Percentiles rank a stretch among this genome's conserved stretches.
These are phyloP conservation scores for Sminthurides aquaticus DNA, from an alignment of 2,888 invertebrate species.

Conservation along the genomic window DNA sequence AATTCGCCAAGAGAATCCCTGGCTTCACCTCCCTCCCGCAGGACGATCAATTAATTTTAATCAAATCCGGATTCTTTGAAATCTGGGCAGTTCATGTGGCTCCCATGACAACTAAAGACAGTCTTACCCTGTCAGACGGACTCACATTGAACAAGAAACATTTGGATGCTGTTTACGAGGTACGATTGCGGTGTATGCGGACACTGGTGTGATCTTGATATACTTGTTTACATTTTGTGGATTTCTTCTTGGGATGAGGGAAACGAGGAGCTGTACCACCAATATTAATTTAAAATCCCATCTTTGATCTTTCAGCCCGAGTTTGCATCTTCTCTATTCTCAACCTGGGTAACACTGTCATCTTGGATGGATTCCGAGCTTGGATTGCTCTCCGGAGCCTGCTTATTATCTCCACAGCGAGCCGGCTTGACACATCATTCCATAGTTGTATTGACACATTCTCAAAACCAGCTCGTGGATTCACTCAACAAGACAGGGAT, in stretches of 20 bases:
- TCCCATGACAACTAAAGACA: constrained; percentile 59
- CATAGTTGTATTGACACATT: constrained; percentile 59
- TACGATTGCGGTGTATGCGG: too few species aligned
- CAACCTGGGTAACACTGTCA: constrained; percentile 61
- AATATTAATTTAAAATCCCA: too few species aligned
- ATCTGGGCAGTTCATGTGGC: constrained; percentile 85
- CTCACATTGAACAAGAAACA: constrained; percentile 73
- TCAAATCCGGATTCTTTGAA: constrained; percentile 94
- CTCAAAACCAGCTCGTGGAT: constrained; percentile 74
- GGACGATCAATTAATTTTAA: constrained; percentile 92
- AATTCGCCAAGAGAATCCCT: constrained; percentile 91
- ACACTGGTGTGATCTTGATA: too few species aligned
- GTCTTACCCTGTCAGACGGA: constrained; percentile 84
- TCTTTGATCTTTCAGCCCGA: constrained; percentile 74
- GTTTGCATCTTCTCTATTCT: constrained; percentile 73
- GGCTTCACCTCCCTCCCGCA: constrained; percentile 81
- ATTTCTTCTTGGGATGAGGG: too few species aligned
- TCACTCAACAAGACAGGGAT: constrained; percentile 58
- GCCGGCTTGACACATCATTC: constrained; percentile 71
- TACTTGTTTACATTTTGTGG: too few species aligned
- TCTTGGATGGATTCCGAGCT: constrained; percentile 84
- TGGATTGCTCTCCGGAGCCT: constrained; percentile 77
- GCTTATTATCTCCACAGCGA: constrained; percentile 73
- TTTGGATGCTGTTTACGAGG: constrained; percentile 79
- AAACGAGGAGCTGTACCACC: not conserved